These are phyloP conservation scores for Epirrita christyi DNA, from an alignment of 2,888 invertebrate genomes.

Conservation along the genomic window DNA sequence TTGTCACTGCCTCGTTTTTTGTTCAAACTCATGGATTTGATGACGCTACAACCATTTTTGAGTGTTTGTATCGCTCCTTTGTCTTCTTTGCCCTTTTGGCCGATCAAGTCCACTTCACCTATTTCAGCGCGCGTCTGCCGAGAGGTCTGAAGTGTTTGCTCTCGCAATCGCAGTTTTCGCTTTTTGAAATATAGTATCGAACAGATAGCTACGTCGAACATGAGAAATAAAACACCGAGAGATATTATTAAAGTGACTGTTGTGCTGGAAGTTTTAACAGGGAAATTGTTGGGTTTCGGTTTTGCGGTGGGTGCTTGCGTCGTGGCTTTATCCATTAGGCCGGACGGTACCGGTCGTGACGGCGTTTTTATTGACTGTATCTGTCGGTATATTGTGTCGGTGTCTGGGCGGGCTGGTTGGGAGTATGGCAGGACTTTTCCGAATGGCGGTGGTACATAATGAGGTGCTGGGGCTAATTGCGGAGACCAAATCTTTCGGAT, in stretches of 20 bases:
- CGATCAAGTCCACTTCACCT: conserved; percentile 77
- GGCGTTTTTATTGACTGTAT: conserved; percentile 74
- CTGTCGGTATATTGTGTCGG: conserved; percentile 66
- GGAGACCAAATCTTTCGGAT: conserved; percentile 62
- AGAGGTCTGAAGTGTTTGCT: conserved; percentile 71
- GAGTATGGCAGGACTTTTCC: conserved; percentile 62
- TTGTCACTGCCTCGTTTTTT: conserved; percentile 78
- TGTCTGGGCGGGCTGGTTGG: conserved; percentile 56
- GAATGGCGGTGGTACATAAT: conserved; percentile 56
- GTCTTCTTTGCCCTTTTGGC: conserved; percentile 77
- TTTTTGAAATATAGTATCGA: conserved; percentile 88
- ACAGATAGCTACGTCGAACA: conserved; percentile 89
- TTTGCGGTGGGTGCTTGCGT: conserved; percentile 54
- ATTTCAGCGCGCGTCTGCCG: conserved; percentile 79
- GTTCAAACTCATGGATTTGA: conserved; percentile 82
- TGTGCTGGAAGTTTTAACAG: conserved; percentile 84
- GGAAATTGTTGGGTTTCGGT: conserved; percentile 53
- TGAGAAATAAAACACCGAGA: conserved; percentile 88
- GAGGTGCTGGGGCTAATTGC: conserved; percentile 51
- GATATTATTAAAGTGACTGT: conserved; percentile 87
- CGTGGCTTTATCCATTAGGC: conserved; percentile 62
- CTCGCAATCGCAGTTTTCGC: conserved; percentile 81
- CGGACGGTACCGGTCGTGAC: conserved; percentile 59
- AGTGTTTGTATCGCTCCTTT: conserved; percentile 72
- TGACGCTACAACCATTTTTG: conserved; percentile 85